Base-by-base conservation (phyloP, 2,888 invertebrate species). In the Zygothrica quintamaculata region DNA sequence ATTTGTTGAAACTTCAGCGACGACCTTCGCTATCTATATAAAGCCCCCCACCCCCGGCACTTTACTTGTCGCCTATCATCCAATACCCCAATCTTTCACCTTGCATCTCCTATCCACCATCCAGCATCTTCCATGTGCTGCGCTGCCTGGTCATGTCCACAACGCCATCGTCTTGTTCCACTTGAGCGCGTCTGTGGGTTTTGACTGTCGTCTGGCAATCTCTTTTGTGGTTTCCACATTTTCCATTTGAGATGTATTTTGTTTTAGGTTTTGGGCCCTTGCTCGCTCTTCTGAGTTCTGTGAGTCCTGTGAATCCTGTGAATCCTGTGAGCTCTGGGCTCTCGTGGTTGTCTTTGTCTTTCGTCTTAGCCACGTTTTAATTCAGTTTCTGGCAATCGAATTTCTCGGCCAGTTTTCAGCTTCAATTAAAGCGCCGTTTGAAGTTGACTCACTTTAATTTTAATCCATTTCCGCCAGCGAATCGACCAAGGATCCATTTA, bases 361-460 rank as follows among this genome's bases (percentile, higher is more conserved):
- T 58, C n/a, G 70, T 75, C 46, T 57, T 75, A 36, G 70, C 62
- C 58, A 46, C 55, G 47, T 62, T 71, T 80, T 77, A 80, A 77
- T 80, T 80, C 77, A 65, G 59, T 77, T 80, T 77, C n/a, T 66
- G 36, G 56, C 73, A 82, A 82, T 79, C 75, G 82, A 81, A 77
- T 82, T 80, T 74, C 44, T 67, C 50, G 81, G 70, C 67, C 81
- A 81, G 81, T 76, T 80, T 81, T 65, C 73, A 46, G 74, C 65
- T 65, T 61, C 78, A 81, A 81, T 81, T 79, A 79, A 67, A 51
- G 58, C 7, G 9, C 4, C 64, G 68, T 77, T 79, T 80, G 76
- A 80, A 74, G 78, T 68, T 65, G 15, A 22, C 39, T 31, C 33
- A 68, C 76, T 74, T 77, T 73, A 66, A 77, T 73, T 77, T 79